Base-by-base conservation (phyloP, 92 coral and sea anemone species). In the Phenganax subtilis region DNA sequence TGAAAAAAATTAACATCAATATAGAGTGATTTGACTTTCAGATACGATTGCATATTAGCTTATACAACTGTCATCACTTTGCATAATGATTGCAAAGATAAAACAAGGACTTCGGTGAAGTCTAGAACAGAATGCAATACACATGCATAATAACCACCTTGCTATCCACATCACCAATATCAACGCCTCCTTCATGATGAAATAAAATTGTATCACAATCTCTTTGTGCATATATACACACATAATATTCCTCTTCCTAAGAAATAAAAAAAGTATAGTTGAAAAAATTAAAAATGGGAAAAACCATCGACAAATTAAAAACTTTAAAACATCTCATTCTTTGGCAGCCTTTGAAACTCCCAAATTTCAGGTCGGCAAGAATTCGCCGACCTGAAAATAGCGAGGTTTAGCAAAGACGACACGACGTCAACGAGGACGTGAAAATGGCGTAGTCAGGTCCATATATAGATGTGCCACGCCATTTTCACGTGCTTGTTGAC, bases 101-200 rank as follows among this genome's bases (percentile, higher is more conserved):
- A 37, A 14, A 25, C 65, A 25, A 14, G 7, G 27, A 25, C 27
- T 59, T 59, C 16, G 65, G 65, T 0, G 27, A 14, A 82, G 16
- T 57, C 17, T 65, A 16, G 31, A 16, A 51, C 31, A 52, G 54
- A 4, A 59, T 7, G 28, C 51, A 30, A 15, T n/a, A 30, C 54
- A 57, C 6, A 8, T 63, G 16, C 51, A 12, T 1, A 10, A 27
- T 14, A 75, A 81, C 16, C 80, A 93, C 98, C 91, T 93, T 93
- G 55, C 90, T 86, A 73, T 93, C 98, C 12, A 93, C 98, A 78
- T 93, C 93, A 17, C 98, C 98, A 85, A 93, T 90, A 67, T 93
- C 98, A 56, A 93, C 97, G 15, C 98, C 98, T 64, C 98, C 98
- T 75, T 93, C 92, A 61, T 93, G 98, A 75, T 93, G 91, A 72